A percentile compares a stretch with the other conserved stretches of the same genome.
These are phyloP conservation scores for Caenorhabditis imperialis DNA, from an alignment of 2,888 invertebrate genomes.

Conservation along the genomic window DNA sequence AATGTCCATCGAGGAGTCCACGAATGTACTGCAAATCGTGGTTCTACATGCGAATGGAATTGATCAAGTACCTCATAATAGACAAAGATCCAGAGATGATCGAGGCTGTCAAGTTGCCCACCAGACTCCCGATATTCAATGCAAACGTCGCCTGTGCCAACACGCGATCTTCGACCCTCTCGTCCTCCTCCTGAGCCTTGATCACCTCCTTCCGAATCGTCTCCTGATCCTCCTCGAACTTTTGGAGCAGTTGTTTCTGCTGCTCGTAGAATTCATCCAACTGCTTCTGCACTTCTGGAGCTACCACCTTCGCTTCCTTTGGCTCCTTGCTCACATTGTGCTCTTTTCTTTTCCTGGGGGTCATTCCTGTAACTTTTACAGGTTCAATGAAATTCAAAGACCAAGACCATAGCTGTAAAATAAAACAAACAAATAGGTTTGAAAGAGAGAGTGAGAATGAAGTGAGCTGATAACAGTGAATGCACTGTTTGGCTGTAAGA, in stretches of 20 bases:
- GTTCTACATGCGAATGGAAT: no score
- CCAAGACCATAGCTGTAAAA: no score
- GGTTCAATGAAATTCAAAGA: no score
- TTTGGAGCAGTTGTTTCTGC: slow-evolving; percentile 34
- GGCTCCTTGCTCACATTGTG: slow-evolving; percentile 8
- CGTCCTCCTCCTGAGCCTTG: slow-evolving; percentile 43
- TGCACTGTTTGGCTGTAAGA: no score
- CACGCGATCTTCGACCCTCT: slow-evolving; percentile 44
- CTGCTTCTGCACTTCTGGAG: slow-evolving; percentile 19
- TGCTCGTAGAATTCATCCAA: slow-evolving; percentile 36
- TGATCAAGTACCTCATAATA: slow-evolving; percentile 64
- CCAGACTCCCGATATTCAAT: slow-evolving; percentile 49
- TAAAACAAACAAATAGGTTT: slow-evolving; percentile 2
- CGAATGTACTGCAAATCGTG: slow-evolving; percentile 58
- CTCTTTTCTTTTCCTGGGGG: slow-evolving; percentile 30
- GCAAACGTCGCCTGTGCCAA: slow-evolving; percentile 49
- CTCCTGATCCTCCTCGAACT: slow-evolving; percentile 45
- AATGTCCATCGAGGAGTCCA: slow-evolving; percentile 62
- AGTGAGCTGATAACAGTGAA: no score
- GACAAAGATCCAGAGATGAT: slow-evolving; percentile 58
- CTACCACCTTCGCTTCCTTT: background rate
- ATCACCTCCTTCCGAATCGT: slow-evolving; percentile 24
- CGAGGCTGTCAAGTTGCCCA: slow-evolving; percentile 56
- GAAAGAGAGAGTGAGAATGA: background rate
- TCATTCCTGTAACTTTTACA: slow-evolving; percentile 11